These are phyloP conservation scores for Ricordea florida DNA, from an alignment of 92 coral and sea anemone species.

Conservation along the genomic window DNA sequence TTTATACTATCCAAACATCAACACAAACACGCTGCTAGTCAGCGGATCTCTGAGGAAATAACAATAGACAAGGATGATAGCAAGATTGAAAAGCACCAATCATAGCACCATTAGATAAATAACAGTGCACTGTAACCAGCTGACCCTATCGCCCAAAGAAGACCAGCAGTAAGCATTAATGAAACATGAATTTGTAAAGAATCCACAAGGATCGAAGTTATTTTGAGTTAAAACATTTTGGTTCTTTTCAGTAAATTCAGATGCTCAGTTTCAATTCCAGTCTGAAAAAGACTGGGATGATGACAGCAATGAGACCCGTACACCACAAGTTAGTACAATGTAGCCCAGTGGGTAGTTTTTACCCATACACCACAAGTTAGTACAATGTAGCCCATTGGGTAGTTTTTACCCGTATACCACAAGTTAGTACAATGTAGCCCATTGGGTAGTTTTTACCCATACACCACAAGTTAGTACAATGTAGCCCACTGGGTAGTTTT, in stretches of 20 bases:
- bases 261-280: conserved; percentile 85
- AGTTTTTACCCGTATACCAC: not conserved
- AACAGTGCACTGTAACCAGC: too few relatives aligned
- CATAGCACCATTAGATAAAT: too few relatives aligned
- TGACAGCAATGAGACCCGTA: not conserved
- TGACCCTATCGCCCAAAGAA: too few relatives aligned
- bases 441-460: not conserved
- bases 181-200: too few relatives aligned
- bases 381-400: not conserved
- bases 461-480: conserved; percentile 5
- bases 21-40: too few relatives aligned
- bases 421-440: not conserved
- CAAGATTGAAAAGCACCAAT: too few relatives aligned
- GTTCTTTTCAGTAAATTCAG: conserved; percentile 67
- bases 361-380: conserved; percentile 11
- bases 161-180: too few relatives aligned
- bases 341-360: not conserved
- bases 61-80: too few relatives aligned
- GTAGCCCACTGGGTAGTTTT: not conserved
- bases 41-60: too few relatives aligned
- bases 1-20: too few relatives aligned
- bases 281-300: conserved; percentile 93
- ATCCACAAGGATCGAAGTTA: too few relatives aligned
- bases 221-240: too few relatives aligned
- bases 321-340: conserved; percentile 1